Base-by-base conservation (phyloP, 2,113 vertebrate species). In the Cygnus buccinator region DNA sequence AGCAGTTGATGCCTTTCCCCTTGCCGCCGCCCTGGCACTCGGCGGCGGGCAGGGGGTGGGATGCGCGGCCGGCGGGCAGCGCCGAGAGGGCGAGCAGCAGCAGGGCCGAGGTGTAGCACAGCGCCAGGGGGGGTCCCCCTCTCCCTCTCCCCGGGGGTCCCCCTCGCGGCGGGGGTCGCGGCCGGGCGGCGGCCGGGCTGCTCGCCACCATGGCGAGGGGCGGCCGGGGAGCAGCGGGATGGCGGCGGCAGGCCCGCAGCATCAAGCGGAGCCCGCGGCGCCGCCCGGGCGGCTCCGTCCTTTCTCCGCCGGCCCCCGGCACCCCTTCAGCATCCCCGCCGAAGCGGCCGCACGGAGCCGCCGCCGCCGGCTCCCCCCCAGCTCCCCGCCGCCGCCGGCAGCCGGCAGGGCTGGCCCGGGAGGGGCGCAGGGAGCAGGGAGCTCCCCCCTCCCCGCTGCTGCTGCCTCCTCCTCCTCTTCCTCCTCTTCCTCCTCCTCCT, bases 1-100 rank as follows among this genome's bases (percentile, higher is more conserved):
- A 97, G 94, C 98, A 98, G 95, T 96, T 96, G 95, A 68, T 55
- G 72, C 98, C 98, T 90, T 97, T 98, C 80, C 97, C 98, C 94
- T 98, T 98, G 94, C 82, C 88, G 84, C 90, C 65, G 90, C 93
- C 66, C 77, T 93, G 96, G 94, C 98, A 98, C 95, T 98, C 98
- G n/a, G 97, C 57, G 79, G 77, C 95, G 97, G 98, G 97, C 92
- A 98, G 93, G 2, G 97, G 98, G 71, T 98, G 98, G 4, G 98
- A 98, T 48, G 97, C 98, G 26, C 94, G 97, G 61, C 90, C 97
- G 80, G 94, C 95, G 72, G 96, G 97, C 91, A 97, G 95, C 43
- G 94, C 65, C 73, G 94, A 96, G 91, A 98, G 97, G 95, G 93
- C 87, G 82, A 98, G 95, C 85, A 98, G 84, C 74, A 97, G 96